Evolutionary conservation across 2,888 invertebrate species (phyloP).

Genomic region (Ormyrus rosae): DNA sequence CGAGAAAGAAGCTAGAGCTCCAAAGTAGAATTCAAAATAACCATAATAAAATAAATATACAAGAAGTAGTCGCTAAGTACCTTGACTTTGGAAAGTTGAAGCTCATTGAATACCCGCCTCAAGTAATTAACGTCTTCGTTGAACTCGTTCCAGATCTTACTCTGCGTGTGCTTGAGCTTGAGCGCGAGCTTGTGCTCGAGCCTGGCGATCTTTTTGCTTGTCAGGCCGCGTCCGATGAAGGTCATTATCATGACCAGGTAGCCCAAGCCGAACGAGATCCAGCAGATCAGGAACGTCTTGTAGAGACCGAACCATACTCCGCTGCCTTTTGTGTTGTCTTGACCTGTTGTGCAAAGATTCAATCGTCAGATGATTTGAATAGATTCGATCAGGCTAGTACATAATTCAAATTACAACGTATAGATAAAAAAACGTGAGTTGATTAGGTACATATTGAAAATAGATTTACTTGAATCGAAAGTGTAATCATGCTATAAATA

Average conservation of each 20-base stretch:
- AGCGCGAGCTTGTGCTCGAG: conserved; percentile 87
- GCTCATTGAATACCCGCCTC: conserved; percentile 86
- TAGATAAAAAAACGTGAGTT: too few relatives aligned
- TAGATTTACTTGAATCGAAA: too few relatives aligned
- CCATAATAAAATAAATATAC: conserved; percentile 12
- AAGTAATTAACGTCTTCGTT: conserved; percentile 86
- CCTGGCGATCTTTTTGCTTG: conserved; percentile 84
- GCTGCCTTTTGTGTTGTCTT: conserved; percentile 74
- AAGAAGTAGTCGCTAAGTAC: conserved; percentile 6
- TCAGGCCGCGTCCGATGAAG: conserved; percentile 87
- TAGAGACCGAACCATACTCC: conserved; percentile 84
- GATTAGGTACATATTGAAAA: too few relatives aligned
- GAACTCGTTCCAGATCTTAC: conserved; percentile 86
- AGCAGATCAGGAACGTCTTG: conserved; percentile 88
- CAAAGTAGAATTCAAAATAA: not conserved
- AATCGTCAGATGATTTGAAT: too few relatives aligned
- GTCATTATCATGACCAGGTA: conserved; percentile 93
- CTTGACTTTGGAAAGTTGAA: conserved; percentile 89
- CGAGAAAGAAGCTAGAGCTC: too few relatives aligned
- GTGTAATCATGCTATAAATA: too few relatives aligned
- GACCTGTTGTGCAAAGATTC: conserved; percentile 62
- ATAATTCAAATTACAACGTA: not conserved
- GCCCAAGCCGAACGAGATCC: conserved; percentile 95
- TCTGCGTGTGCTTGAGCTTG: conserved; percentile 87
- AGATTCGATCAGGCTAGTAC: too few relatives aligned